Conservation (phyloP, 1,140 invertebrate species). For the Asobara japonica region DNA sequence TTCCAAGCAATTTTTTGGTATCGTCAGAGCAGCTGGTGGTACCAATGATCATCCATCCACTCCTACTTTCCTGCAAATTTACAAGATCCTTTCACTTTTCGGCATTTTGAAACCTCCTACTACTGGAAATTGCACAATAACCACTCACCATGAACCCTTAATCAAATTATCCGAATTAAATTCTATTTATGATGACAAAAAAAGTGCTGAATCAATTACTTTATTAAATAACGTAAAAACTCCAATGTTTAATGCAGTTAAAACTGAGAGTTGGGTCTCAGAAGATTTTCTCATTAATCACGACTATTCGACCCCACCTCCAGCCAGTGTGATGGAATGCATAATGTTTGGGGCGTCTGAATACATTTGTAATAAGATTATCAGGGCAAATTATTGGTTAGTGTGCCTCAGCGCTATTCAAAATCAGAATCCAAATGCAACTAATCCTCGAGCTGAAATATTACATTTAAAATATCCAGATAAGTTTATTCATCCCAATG, state of each 20-base stretch:
- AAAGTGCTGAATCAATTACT: too few relatives aligned
- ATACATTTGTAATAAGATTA: slow-evolving; percentile 4
- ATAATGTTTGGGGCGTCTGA: too few relatives aligned
- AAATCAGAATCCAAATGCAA: background rate
- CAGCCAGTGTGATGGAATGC: too few relatives aligned
- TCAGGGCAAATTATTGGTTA: background rate
- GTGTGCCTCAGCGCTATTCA: background rate
- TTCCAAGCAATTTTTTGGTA: slow-evolving; percentile 26
- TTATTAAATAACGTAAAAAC: too few relatives aligned
- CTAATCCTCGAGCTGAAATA: background rate
- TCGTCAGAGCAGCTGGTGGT: slow-evolving; percentile 15
- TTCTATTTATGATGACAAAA: too few relatives aligned
- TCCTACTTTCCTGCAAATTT: slow-evolving; percentile 29
- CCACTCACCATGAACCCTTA: background rate
- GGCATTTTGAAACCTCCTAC: slow-evolving; percentile 25
- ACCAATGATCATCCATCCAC: slow-evolving; percentile 24
- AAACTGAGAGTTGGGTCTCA: too few relatives aligned
- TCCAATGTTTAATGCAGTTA: too few relatives aligned
- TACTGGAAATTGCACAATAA: slow-evolving; percentile 18
- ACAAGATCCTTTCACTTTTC: slow-evolving; percentile 29
- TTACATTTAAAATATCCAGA: background rate
- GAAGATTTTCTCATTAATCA: too few relatives aligned
- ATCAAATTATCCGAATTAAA: too few relatives aligned
- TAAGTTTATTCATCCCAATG: background rate
- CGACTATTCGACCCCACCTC: too few relatives aligned